Evolutionary conservation across 2,113 vertebrate species (phyloP).

Genomic region (Cynocephalus volans): DNA sequence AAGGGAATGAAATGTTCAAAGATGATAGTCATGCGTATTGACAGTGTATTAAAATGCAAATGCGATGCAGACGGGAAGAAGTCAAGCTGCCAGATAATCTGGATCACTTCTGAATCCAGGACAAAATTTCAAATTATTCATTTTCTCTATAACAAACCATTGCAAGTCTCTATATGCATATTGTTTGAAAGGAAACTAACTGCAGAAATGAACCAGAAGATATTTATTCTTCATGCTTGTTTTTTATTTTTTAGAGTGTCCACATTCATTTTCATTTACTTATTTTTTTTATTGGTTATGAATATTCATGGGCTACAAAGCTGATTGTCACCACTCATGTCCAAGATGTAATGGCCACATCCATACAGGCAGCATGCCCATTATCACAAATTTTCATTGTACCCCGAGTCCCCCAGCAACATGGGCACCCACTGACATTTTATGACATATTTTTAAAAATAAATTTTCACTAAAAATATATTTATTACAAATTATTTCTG

Average conservation of each 20-base stretch:
- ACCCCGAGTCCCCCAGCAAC: background rate
- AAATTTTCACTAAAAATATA: conserved; percentile 19
- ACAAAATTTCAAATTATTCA: conserved; percentile 63
- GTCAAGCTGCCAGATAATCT: conserved; percentile 70
- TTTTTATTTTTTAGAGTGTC: no score
- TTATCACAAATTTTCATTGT: no score
- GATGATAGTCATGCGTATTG: conserved; percentile 63
- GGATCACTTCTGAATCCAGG: conserved; percentile 66
- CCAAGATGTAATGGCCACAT: no score
- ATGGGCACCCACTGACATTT: conserved; percentile 22
- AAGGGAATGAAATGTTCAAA: conserved; percentile 70
- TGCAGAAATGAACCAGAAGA: background rate
- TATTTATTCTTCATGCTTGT: conserved; percentile 57
- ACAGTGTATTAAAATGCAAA: conserved; percentile 79
- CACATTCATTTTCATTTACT: no score
- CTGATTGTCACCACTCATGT: no score
- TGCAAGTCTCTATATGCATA: background rate
- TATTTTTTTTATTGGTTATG: no score
- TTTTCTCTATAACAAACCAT: conserved; percentile 42
- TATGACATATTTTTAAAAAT: conserved; percentile 27
- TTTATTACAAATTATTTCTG: background rate
- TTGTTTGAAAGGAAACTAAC: background rate
- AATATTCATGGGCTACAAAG: no score
- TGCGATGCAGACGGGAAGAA: conserved; percentile 55
- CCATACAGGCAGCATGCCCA: no score